These are phyloP conservation scores for Drosophila eohydei DNA, from an alignment of 2,888 invertebrate species.

Conservation along the genomic window DNA sequence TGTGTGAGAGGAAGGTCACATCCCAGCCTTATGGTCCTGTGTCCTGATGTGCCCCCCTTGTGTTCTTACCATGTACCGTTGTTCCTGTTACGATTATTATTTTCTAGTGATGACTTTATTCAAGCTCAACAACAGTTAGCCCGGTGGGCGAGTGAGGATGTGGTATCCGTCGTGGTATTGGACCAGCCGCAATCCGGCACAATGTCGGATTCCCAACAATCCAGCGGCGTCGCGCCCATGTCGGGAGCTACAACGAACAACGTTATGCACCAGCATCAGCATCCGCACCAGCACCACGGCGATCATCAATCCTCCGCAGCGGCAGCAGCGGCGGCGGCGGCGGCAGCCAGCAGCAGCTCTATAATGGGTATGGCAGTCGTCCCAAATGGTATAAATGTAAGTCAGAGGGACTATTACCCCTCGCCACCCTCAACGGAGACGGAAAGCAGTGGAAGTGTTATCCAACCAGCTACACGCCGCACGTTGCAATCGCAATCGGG, in stretches of 20 bases:
- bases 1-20: conserved; percentile 21
- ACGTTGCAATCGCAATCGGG: conserved; percentile 70
- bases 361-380: conserved; percentile 81
- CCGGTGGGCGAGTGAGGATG: conserved; percentile 97
- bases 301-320: conserved; percentile 83
- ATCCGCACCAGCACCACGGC: conserved; percentile 84
- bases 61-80: conserved; percentile 86
- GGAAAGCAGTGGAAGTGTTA: conserved; percentile 87
- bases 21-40: conserved; percentile 40
- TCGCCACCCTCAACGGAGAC: conserved; percentile 86
- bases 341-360: conserved; percentile 75
- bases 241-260: conserved; percentile 86
- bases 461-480: conserved; percentile 82
- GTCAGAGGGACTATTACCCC: conserved; percentile 86
- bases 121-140: conserved; percentile 98
- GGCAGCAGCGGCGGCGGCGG: conserved; percentile 68
- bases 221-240: conserved; percentile 86
- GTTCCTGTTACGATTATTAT: conserved; percentile 92
- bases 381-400: conserved; percentile 85
- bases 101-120: conserved; percentile 98
- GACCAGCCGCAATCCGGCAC: conserved; percentile 84
- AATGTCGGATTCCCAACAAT: conserved; percentile 85
- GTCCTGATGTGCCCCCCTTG: conserved; percentile 64
- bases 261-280: conserved; percentile 86
- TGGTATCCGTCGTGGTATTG: conserved; percentile 87